Conservation (phyloP, 2,113 vertebrate genomes). For the Macquaria australasica region DNA sequence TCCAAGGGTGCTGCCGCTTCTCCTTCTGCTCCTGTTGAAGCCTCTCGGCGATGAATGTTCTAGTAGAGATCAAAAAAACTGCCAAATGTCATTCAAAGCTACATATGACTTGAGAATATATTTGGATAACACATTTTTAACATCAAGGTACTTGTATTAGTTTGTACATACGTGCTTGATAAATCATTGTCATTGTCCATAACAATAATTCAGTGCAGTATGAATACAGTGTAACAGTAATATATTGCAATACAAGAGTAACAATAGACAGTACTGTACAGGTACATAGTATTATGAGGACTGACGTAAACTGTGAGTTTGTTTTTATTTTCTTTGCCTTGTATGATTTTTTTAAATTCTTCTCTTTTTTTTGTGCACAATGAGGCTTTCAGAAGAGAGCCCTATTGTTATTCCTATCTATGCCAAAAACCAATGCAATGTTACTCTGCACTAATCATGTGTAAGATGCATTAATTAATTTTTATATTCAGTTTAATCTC, state of each 20-base stretch:
- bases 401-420: conserved; percentile 60
- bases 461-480: conserved; percentile 73
- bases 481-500: conserved; percentile 63
- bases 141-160: conserved; percentile 56
- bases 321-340: conserved; percentile 44
- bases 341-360: conserved; percentile 8
- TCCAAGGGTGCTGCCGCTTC: conserved; percentile 69
- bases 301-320: conserved; percentile 60
- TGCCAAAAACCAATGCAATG: conserved; percentile 82
- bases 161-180: conserved; percentile 63
- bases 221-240: conserved; percentile 46
- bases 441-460: conserved; percentile 81
- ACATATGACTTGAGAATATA: conserved; percentile 52
- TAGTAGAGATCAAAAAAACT: conserved; percentile 48
- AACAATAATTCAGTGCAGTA: conserved; percentile 39
- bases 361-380: conserved; percentile 23
- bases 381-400: conserved; percentile 51
- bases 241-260: conserved; percentile 42
- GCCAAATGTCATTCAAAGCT: conserved; percentile 52
- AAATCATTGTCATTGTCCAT: conserved; percentile 56
- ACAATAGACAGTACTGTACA: conserved; percentile 54
- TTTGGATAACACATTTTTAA: conserved; percentile 46
- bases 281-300: conserved; percentile 57
- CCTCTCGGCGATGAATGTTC: conserved; percentile 52
- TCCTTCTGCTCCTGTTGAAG: conserved; percentile 59